A percentile compares a stretch with the other conserved stretches of the same genome.
Conservation (phyloP, 1,140 invertebrate species). For the Calephelis nemesis region DNA sequence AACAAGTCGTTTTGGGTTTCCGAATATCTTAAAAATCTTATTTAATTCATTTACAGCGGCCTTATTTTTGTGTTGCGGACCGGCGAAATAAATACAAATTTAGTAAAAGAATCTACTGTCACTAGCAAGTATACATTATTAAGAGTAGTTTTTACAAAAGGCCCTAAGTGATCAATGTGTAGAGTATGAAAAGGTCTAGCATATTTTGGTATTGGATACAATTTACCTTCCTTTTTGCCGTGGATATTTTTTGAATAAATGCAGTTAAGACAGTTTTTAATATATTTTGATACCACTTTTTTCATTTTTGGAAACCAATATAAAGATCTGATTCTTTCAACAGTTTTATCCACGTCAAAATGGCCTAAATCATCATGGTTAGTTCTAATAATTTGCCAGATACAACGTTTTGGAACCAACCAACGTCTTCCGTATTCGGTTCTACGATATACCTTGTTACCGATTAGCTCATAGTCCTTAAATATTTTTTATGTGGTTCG, state of each 20-base stretch:
- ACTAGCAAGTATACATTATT: conserved; percentile 19
- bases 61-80: conserved; percentile 22
- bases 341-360: too few relatives aligned
- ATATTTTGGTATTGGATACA: conserved; percentile 23
- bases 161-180: conserved; percentile 21
- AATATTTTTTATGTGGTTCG: conserved; percentile 29
- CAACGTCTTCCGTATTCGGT: conserved; percentile 29
- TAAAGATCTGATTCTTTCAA: too few relatives aligned
- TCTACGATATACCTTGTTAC: conserved; percentile 29
- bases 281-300: conserved; percentile 16
- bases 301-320: conserved; percentile 33
- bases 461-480: conserved; percentile 32
- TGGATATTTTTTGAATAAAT: conserved; percentile 25
- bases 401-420: conserved; percentile 31
- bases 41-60: conserved; percentile 14
- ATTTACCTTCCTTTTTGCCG: conserved; percentile 22
- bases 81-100: conserved; percentile 22
- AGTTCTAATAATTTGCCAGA: conserved; percentile 20
- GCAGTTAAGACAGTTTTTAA: conserved; percentile 26
- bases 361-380: too few relatives aligned
- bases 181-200: conserved; percentile 23
- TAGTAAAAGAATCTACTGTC: conserved; percentile 21
- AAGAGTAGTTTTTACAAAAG: conserved; percentile 21
- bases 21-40: conserved; percentile 28
- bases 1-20: conserved; percentile 21